Evolutionary conservation across 2,113 vertebrate genomes (phyloP), one percentile per base, ranked within the genome.

Genomic region (Anguilla rostrata): DNA sequence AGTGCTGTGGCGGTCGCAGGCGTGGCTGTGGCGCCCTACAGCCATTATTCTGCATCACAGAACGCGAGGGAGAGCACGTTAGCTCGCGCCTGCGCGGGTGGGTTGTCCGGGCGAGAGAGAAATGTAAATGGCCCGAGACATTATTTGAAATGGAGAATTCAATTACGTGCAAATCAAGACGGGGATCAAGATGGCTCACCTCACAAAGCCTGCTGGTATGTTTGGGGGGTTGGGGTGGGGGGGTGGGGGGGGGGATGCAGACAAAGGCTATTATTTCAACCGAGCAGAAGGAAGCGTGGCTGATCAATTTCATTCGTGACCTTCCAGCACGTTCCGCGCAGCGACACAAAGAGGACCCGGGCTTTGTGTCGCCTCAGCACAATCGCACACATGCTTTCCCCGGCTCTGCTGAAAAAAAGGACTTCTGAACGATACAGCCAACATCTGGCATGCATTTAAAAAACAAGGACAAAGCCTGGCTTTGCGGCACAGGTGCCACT

Each of bases 121-220:
- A 78, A 71, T 20, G 41, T 34, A 85, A 85, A 85, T 85, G 66
- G 41, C 43, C 15, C 81, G 39, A 53, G 26, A 83, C 26, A 78
- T 18, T 34, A 39, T 49, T 85, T 43, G 75, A 39, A 85, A 85
- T 85, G 66, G 84, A 85, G 71, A 39, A 66, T 83, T 83, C 53
- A 85, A 85, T 75, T 78, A 49, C 22, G 63, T 16, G 63, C 9
- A 56, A 83, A 83, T 83, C 56, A 63, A 16, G 11, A 49, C 39
- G n/a, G 63, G 63, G 66, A 75, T 75, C 26, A 75, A 75, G 71
- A 75, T n/a, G n/a, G 26, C 71, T 75, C n/a, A n/a, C 71, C 71
- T 49, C 39, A 81, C 80, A 43, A 81, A 81, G 39, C 20, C 80
- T 26, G 80, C 80, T 41, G 80, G 7, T 34, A 3, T n/a, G 71